Conservation (phyloP, 2,888 invertebrate species). For the Trachelus tabidus region DNA sequence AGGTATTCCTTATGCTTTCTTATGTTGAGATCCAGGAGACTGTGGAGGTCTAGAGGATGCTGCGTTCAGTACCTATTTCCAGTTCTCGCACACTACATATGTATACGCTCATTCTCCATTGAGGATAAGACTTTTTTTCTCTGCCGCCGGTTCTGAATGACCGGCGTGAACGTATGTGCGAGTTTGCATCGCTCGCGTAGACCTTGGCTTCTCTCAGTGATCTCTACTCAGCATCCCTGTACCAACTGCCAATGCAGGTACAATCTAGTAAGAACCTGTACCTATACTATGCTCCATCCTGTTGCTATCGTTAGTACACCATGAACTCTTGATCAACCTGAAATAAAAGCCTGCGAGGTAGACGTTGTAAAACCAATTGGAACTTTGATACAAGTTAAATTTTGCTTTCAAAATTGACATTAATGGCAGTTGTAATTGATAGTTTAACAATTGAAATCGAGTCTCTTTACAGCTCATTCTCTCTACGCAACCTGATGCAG, state of each 20-base stretch:
- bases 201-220: constrained; percentile 4
- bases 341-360: neutral
- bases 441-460: neutral
- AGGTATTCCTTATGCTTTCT: neutral
- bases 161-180: constrained; percentile 15
- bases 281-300: neutral
- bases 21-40: neutral
- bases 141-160: constrained; percentile 41
- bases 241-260: neutral
- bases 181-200: neutral
- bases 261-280: neutral
- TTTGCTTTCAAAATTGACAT: neutral
- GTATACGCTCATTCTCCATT: constrained; percentile 42
- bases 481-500: neutral
- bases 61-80: constrained; percentile 32
- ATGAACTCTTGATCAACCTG: neutral
- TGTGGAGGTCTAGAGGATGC: neutral
- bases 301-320: neutral
- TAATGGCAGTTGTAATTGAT: neutral
- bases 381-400: neutral
- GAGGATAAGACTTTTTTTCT: constrained; percentile 38
- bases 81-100: constrained; percentile 35
- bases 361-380: neutral
- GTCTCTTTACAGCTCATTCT: neutral
- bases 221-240: neutral